Evolutionary conservation across 1,140 invertebrate species (phyloP).

Genomic region (Papilio helenus): DNA sequence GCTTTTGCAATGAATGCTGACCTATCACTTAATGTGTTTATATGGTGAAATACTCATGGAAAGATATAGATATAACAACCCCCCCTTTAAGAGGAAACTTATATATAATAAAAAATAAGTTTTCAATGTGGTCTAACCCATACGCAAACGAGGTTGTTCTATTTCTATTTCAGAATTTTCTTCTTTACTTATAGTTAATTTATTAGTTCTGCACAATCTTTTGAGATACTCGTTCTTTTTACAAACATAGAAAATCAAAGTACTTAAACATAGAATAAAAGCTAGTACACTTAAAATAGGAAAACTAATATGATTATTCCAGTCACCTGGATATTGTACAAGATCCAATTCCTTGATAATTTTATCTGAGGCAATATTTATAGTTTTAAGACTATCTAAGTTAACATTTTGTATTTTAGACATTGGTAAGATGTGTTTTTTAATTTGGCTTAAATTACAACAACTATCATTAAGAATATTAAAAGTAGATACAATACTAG

Average conservation of each 20-base stretch:
- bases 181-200: not conserved
- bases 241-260: no score
- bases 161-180: not conserved
- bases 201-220: no score
- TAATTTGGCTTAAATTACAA: constrained; percentile 27
- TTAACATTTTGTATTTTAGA: no score
- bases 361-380: no score
- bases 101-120: not conserved
- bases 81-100: not conserved
- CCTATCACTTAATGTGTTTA: not conserved
- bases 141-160: not conserved
- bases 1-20: no score
- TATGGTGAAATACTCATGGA: not conserved
- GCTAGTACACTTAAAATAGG: no score
- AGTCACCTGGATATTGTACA: no score
- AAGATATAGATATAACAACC: not conserved
- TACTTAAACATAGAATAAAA: no score
- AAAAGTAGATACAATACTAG: constrained; percentile 29
- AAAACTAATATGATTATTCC: no score
- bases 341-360: no score
- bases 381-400: no score
- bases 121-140: not conserved
- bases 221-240: no score
- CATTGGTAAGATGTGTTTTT: not conserved
- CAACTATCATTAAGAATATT: constrained; percentile 37